Base-by-base conservation (phyloP, 2,888 invertebrate species). In the Lasioglossum marginatum region DNA sequence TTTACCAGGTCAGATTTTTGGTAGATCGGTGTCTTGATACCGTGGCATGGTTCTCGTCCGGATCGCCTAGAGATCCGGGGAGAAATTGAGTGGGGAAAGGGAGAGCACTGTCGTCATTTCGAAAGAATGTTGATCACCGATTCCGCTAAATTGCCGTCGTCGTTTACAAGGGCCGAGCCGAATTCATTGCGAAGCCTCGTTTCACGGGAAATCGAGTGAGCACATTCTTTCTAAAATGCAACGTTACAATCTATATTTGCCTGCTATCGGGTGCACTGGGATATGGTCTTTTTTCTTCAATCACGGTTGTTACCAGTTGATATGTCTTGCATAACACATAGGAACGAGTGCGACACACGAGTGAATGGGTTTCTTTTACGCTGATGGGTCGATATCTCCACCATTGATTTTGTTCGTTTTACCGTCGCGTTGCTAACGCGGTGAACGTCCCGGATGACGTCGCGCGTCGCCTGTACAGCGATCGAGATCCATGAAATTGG, bases 11-110 rank as follows among this genome's bases (percentile, higher is more conserved):
- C 81, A 10, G 10, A 57, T 85, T 72, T 77, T 81, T 77, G 45
- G 83, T 83, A 87, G 85, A 77, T 85, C 89, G 91, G 91, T 91
- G 92, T 92, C 91, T 91, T 89, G 90, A 92, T 93, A 93, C 93
- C 94, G 93, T 93, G 93, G 93, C 93, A 94, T 93, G 93, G 92
- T 87, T 86, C 79, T 87, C 74, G 72, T 79, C 88, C 80, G 66
- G 86, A 83, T 88, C 80, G 34, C 52, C 37, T 43, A 68, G 31
- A 43, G 68, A 81, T 81, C 81, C 71, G 27, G 84, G 37, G 72
- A 79, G 84, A 83, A 82, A 66, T 83, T 81, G 78, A 83, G 77
- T 81, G 83, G 43, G 77, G 79, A 34, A 4, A 57, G 48, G 27
- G 27, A 27, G 70, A 74, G 77, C 68, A 77, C 74, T 72, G 81